Evolutionary conservation across 2,113 vertebrate genomes (phyloP).

Genomic region (Struthio camelus): DNA sequence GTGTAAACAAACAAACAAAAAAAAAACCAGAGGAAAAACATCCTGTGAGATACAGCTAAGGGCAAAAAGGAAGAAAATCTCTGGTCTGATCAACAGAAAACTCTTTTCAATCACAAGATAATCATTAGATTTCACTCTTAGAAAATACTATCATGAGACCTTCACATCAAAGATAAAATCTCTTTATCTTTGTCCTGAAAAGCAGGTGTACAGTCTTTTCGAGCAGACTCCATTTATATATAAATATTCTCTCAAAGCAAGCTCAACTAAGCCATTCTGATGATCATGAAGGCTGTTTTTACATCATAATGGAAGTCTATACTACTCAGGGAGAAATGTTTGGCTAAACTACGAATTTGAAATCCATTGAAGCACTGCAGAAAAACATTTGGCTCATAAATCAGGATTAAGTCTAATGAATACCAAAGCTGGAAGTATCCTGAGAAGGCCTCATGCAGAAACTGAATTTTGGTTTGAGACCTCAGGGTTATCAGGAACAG

Average conservation of each 20-base stretch:
- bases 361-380: constrained; percentile 27
- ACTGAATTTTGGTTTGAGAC: neutral
- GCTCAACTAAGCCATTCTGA: neutral
- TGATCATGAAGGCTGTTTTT: neutral
- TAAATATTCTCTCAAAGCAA: neutral
- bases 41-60: neutral
- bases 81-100: neutral
- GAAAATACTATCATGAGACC: neutral
- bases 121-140: neutral
- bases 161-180: neutral
- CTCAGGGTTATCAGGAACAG: constrained; percentile 39
- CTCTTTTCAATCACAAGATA: neutral
- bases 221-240: neutral
- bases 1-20: neutral
- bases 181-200: neutral
- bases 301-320: neutral
- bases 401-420: constrained; percentile 18
- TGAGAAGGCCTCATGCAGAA: constrained; percentile 27
- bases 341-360: constrained; percentile 36
- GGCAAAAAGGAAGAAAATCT: neutral
- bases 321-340: neutral
- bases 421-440: constrained; percentile 48
- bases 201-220: neutral
- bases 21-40: neutral
- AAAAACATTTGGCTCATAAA: constrained; percentile 46